These are phyloP conservation scores for Spodoptera litura DNA, from an alignment of 1,140 invertebrate species.

Conservation along the genomic window DNA sequence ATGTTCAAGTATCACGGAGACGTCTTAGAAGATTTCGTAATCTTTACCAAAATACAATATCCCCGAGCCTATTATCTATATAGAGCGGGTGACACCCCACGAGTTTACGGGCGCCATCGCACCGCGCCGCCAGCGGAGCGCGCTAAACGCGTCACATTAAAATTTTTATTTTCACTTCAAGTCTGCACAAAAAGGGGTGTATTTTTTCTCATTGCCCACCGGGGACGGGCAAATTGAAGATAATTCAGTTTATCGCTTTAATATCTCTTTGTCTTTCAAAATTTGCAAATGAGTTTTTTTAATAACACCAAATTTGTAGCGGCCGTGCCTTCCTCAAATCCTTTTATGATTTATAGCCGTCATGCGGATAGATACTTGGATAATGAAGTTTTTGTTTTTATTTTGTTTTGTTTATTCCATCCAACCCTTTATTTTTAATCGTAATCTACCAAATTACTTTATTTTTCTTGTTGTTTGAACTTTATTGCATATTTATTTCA, in stretches of 20 bases:
- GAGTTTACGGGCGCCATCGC: conserved; percentile 26
- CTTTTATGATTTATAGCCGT: conserved; percentile 77
- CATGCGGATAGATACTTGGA: conserved; percentile 53
- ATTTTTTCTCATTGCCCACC: conserved; percentile 58
- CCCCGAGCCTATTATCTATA: conserved; percentile 32
- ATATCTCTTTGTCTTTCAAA: conserved; percentile 83
- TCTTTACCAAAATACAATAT: background rate
- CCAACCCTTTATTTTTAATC: conserved; percentile 48
- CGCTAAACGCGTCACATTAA: conserved; percentile 68
- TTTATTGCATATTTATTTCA: conserved; percentile 5
- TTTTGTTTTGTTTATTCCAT: conserved; percentile 54
- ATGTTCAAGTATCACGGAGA: background rate
- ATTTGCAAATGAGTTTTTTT: conserved; percentile 86
- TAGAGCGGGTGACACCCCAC: conserved; percentile 44
- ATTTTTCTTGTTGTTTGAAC: background rate
- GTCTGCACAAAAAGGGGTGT: conserved; percentile 63
- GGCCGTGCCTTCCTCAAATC: conserved; percentile 64
- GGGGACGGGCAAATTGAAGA: conserved; percentile 69
- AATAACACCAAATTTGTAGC: conserved; percentile 83
- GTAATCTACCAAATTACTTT: conserved; percentile 10
- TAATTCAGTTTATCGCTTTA: conserved; percentile 83
- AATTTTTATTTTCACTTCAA: conserved; percentile 75
- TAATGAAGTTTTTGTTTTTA: conserved; percentile 59
- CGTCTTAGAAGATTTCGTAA: background rate
- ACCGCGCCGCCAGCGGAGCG: background rate